Evolutionary conservation across 2,888 invertebrate species (phyloP), one percentile per base, ranked within the genome.

Genomic region (Malthinus seriepunctatus): DNA sequence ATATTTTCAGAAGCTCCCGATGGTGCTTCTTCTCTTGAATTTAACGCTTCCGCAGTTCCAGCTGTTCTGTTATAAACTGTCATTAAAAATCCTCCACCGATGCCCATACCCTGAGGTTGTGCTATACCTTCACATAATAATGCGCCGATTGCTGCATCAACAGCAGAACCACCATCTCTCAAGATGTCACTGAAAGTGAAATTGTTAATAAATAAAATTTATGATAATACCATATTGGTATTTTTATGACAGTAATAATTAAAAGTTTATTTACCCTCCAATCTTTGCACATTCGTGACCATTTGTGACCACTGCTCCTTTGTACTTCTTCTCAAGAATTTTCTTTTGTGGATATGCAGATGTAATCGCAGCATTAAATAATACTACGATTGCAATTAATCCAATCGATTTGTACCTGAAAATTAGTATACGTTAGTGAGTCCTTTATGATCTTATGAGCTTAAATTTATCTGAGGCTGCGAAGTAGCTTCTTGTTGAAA

Each of bases 71-170:
- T 86, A 81, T 93, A 95, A 55, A 93, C 84, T 1, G 91, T 91
- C 78, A 93, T 88, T 32, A 95, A 79, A 78, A 95, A 95, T 9
- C 95, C 95, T 44, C 96, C 95, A 3, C 95, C 95, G 4, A 95
- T 79, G 0, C 95, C 95, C 87, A 89, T 90, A 69, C 91, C 88
- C 76, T 95, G 93, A 5, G 91, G 86, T 74, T 92, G 88, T 2
- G 89, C 85, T 3, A 93, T 82, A 0, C 95, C 95, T 74, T 93
- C 90, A 76, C 95, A 95, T 68, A 96, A 85, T 42, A 94, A 75
- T 0, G 91, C 85, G 0, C 94, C 93, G 68, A 96, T 89, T 0
- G 93, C 90, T 0, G 93, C 91, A 75, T 96, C 96, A 3, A 91
- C 90, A 0, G 92, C 94, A 0, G 87, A 84, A 1, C 93, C 93